phyloP scores from a whole-genome alignment of 2,113 vertebrate genomes.

The Pycnonotus jocosus region DNA sequence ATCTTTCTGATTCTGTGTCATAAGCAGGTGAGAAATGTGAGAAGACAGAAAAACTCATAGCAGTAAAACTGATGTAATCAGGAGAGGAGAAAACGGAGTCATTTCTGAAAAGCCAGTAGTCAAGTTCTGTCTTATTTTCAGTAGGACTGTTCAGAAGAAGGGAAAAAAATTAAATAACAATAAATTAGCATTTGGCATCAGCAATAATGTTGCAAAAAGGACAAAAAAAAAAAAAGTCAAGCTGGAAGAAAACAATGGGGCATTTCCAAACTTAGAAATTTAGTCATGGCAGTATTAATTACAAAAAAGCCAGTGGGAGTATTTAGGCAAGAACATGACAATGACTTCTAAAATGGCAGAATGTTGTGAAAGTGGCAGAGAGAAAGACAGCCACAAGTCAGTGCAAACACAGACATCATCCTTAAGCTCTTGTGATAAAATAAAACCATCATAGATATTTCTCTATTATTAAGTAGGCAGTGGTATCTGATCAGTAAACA shows the following conservation, averaged over 20 bases:
- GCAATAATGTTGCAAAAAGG: not conserved
- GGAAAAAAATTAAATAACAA: not conserved
- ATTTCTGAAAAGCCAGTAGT: not conserved
- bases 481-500: not conserved
- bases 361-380: not conserved
- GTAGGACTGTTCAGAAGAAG: not conserved
- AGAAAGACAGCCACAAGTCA: not conserved
- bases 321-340: not conserved
- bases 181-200: not conserved
- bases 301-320: not conserved
- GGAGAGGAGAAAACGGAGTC: not conserved
- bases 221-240: not conserved
- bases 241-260: not conserved
- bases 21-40: not conserved
- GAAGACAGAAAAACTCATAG: not conserved
- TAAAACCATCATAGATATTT: not conserved
- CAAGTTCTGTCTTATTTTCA: not conserved
- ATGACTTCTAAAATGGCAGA: not conserved
- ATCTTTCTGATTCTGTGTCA: not conserved
- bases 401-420: not conserved
- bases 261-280: not conserved
- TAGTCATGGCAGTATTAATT: not conserved
- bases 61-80: not conserved
- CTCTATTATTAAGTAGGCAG: not conserved
- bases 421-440: not conserved